Percentiles rank a stretch among this genome's conserved stretches.
phyloP scores from a whole-genome alignment of 2,888 invertebrate species.

The Pasiphila rectangulata region DNA sequence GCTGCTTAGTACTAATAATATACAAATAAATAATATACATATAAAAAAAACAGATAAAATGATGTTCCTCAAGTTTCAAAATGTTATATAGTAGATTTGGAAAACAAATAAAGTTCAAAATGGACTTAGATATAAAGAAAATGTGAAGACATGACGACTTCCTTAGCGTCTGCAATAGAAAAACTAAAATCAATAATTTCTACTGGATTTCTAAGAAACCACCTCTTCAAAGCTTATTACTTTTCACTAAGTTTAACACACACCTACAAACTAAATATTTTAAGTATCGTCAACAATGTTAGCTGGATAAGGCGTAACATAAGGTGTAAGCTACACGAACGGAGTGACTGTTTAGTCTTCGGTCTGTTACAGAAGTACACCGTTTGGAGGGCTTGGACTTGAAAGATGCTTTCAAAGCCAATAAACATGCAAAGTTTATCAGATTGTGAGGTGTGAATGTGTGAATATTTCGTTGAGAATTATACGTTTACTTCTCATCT shows the following conservation, averaged over 20 bases:
- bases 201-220: constrained; percentile 13
- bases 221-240: constrained; percentile 31
- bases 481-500: no score
- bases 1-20: no score
- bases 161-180: constrained; percentile 9
- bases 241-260: constrained; percentile 40
- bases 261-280: constrained; percentile 43
- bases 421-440: no score
- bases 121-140: background rate
- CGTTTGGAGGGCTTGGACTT: no score
- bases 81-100: no score
- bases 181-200: constrained; percentile 7
- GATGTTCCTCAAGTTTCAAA: no score
- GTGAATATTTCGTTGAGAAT: no score
- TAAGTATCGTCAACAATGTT: constrained; percentile 51
- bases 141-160: background rate
- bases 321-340: constrained; percentile 11
- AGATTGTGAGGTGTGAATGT: no score
- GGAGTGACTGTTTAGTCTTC: constrained; percentile 1
- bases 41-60: no score
- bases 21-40: no score
- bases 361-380: background rate
- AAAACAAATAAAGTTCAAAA: no score
- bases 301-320: constrained; percentile 43
- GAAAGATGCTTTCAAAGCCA: no score